A percentile compares a stretch with the other conserved stretches of the same genome.
phyloP scores from a whole-genome alignment of 1,140 invertebrate species.

The Hylaeus volcanicus region DNA sequence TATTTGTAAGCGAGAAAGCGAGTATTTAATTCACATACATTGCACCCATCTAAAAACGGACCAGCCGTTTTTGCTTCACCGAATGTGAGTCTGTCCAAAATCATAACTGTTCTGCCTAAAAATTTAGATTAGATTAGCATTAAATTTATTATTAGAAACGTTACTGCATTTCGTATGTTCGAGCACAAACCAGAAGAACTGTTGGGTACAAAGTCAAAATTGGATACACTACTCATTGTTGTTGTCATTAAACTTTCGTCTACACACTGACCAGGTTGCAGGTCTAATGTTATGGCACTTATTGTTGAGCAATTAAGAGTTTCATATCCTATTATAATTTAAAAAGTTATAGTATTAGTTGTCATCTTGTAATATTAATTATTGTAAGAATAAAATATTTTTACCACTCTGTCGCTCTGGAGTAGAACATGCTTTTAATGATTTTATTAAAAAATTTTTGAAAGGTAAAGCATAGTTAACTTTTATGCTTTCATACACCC shows the following conservation, averaged over 20 bases:
- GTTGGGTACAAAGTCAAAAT: slow-evolving; percentile 25
- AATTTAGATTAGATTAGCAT: neutral
- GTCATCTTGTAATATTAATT: neutral
- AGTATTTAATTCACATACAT: slow-evolving; percentile 81
- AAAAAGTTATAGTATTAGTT: slow-evolving; percentile 11
- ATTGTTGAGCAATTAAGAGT: slow-evolving; percentile 52
- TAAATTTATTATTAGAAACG: slow-evolving; percentile 59
- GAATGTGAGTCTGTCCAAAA: slow-evolving; percentile 83
- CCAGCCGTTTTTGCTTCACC: slow-evolving; percentile 86
- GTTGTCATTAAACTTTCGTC: slow-evolving; percentile 35
- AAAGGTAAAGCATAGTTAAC: slow-evolving; percentile 88
- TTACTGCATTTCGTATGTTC: slow-evolving; percentile 15
- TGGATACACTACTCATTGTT: slow-evolving; percentile 51
- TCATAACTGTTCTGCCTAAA: slow-evolving; percentile 17
- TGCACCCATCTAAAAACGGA: slow-evolving; percentile 91
- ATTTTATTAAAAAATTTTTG: slow-evolving; percentile 83
- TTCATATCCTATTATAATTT: slow-evolving; percentile 15
- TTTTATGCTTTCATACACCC: slow-evolving; percentile 89
- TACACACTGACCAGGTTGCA: slow-evolving; percentile 35
- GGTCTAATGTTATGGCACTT: slow-evolving; percentile 50
- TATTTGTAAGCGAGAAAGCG: slow-evolving; percentile 21
- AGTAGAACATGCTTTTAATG: slow-evolving; percentile 81
- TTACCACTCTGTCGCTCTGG: slow-evolving; percentile 79
- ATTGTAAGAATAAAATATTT: neutral
- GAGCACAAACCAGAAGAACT: slow-evolving; percentile 38